Conservation (phyloP, 2,888 invertebrate species). For the Eupithecia tripunctaria region DNA sequence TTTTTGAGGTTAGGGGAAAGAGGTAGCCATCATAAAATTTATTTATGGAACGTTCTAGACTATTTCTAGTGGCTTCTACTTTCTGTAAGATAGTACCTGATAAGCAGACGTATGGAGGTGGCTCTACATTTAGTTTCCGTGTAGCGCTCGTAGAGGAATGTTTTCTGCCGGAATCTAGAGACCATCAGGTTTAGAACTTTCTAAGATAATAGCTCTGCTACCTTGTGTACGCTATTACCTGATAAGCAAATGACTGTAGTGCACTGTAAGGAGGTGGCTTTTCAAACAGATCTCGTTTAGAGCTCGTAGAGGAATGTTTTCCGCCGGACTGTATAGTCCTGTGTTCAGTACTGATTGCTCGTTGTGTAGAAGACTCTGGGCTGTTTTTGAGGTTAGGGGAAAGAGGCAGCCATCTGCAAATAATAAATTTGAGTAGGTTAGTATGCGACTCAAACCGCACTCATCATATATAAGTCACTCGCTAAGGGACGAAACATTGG, state of each 20-base stretch:
- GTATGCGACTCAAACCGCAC: no score
- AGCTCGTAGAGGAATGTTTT: conserved; percentile 80
- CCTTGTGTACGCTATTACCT: not conserved
- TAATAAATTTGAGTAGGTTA: not conserved
- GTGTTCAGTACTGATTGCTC: conserved; percentile 80
- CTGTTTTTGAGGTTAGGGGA: conserved; percentile 78
- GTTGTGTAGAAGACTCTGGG: conserved; percentile 76
- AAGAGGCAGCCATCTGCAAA: conserved; percentile 76
- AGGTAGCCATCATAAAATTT: conserved; percentile 62
- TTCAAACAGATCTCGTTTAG: conserved; percentile 85
- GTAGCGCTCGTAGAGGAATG: no score
- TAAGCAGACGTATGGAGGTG: no score
- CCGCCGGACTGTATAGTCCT: conserved; percentile 78
- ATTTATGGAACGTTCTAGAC: not conserved
- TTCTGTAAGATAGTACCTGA: no score
- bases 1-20: no score
- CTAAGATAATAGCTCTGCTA: no score
- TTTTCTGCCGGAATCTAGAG: no score
- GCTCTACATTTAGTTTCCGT: no score
- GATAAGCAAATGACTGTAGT: conserved; percentile 87
- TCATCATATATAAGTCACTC: no score
- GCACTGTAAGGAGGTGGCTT: conserved; percentile 88
- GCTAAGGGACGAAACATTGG: no score
- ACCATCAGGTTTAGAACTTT: no score
- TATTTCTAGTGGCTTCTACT: no score